Base-by-base conservation (phyloP, 2,797 vertebrate genomes). In the Eulemur rubriventer region DNA sequence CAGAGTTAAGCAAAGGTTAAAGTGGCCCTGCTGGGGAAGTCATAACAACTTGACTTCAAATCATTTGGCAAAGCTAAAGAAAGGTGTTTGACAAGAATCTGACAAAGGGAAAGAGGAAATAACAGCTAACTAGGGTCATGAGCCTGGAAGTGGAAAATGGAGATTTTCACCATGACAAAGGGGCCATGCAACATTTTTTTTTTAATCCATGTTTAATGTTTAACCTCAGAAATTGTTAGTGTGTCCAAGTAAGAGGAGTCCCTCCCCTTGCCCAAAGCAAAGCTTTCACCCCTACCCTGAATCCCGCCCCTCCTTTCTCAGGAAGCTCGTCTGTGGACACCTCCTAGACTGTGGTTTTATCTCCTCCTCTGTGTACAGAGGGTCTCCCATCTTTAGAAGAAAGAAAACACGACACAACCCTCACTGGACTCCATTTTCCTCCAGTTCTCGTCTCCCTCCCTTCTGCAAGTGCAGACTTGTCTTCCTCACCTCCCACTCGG, bases 1-100 rank as follows among this genome's bases (percentile, higher is more conserved):
- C 46, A 18, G 33, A 97, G 89, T 95, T 96, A 97, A 97, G 80
- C 52, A 90, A 91, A 96, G 86, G 94, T 79, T 96, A 92, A 95
- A 92, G 94, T 94, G 79, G 43, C 22, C 96, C 95, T 91, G 86
- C 95, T 57, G 65, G 70, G 94, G 65, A 95, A 87, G 65, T 89
- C 72, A 17, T 43, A 96, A 94, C 73, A 94, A 94, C 75, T 81
- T 93, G 65, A 91, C 87, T 91, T 95, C 94, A 72, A 83, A 83
- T 84, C 65, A 84, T 81, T 89, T 95, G 61, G 72, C 94, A 92
- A 91, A 88, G 72, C 63, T 91, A 69, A 72, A 83, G 72, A 73
- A 95, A 97, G 78, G 69, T 83, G 38, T 89, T 91, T 88, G 87
- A 95, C 85, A 81, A 41, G 81, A 94, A 52, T 80, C 65, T 67